Base-by-base conservation (phyloP, 2,113 vertebrate species). In the Muscicapa adusta region DNA sequence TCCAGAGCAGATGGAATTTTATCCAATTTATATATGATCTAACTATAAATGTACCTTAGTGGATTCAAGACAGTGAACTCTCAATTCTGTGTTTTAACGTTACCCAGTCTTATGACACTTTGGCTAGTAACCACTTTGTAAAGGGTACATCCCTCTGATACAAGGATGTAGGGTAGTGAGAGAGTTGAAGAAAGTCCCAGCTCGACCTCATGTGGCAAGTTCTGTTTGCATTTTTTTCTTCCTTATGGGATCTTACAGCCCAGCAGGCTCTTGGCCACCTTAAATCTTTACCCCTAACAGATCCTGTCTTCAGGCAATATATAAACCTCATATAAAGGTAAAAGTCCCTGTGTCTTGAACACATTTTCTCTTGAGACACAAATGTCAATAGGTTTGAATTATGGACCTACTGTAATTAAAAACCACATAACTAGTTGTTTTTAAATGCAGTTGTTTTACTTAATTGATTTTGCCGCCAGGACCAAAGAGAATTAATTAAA, bases 401-500 rank as follows among this genome's bases (percentile, higher is more conserved):
- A 96, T 95, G 87, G 94, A 92, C 89, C 12, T 24, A 78, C 80
- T 96, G 95, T 98, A 98, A 98, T 98, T 98, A 97, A 98, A 97
- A 98, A 95, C 22, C 94, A 97, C 84, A 53, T 93, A 97, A 95
- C 94, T 96, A 97, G 89, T 96, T 96, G 79, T 96, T 97, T 97
- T 96, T 95, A 98, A 98, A 97, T 95, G 96, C 92, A 96, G 88
- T 97, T 98, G 97, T 97, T 97, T 97, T 97, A 96, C 95, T 96
- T 98, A 98, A 98, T 98, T 98, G 98, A 97, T 98, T 98, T 97
- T 97, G 94, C 96, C 2, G 1, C 93, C 65, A 96, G 97, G 90
- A 91, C 81, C 48, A 48, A 86, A 88, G 86, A 45, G 48, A 92
- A 77, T 82, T 88, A 95, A 95, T 89, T 95, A 96, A 96, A 96